These are phyloP conservation scores for Heterohyrax brucei DNA, from an alignment of 2,797 vertebrate species.

Conservation along the genomic window DNA sequence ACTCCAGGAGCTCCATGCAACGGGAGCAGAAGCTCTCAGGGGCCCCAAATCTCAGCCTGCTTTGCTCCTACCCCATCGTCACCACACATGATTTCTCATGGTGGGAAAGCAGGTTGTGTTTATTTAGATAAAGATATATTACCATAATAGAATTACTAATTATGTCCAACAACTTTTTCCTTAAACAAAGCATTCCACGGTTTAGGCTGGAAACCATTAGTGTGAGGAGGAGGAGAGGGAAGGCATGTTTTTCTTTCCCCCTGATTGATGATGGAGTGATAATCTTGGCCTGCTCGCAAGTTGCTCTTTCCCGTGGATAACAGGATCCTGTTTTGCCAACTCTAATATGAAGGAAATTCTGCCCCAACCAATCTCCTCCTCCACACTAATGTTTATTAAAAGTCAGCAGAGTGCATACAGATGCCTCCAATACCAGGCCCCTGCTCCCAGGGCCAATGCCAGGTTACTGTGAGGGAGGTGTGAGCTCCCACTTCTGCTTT, in stretches of 20 bases:
- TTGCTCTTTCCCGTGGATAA: constrained; percentile 81
- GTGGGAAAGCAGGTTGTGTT: constrained; percentile 83
- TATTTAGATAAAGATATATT: constrained; percentile 88
- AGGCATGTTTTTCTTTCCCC: constrained; percentile 78
- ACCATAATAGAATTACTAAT: constrained; percentile 87
- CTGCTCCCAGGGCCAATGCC: constrained; percentile 52
- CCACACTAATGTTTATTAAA: constrained; percentile 74
- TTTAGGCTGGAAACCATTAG: constrained; percentile 84
- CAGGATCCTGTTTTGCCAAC: constrained; percentile 75
- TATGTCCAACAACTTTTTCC: constrained; percentile 84
- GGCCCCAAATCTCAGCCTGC: constrained; percentile 41
- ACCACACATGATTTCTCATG: constrained; percentile 78
- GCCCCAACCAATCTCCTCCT: constrained; percentile 84
- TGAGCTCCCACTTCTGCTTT: not conserved
- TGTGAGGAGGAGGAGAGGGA: constrained; percentile 68
- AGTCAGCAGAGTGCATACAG: constrained; percentile 57
- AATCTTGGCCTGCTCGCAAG: constrained; percentile 80
- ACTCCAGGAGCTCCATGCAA: not conserved
- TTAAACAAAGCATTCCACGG: constrained; percentile 83
- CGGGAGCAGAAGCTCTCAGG: not conserved
- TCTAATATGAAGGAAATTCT: constrained; percentile 81
- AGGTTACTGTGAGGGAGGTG: constrained; percentile 65
- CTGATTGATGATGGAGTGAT: constrained; percentile 84
- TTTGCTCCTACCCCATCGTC: constrained; percentile 34
- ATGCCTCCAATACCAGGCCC: constrained; percentile 59